Conservation (phyloP, 2,888 invertebrate genomes). For the Steinernema hermaphroditum region DNA sequence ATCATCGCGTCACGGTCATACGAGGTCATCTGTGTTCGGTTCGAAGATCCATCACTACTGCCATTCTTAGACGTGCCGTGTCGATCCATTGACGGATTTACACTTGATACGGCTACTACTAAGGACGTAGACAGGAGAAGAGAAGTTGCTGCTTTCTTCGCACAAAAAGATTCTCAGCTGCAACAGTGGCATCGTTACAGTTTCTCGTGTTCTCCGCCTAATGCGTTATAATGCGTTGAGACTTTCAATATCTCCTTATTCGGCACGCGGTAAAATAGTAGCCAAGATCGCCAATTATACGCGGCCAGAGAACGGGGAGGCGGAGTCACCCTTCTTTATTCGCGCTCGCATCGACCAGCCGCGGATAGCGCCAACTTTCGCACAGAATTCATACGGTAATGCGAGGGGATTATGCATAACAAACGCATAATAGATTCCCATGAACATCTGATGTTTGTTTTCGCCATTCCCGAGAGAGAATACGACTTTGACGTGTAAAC, state of each 20-base stretch:
- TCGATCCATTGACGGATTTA: slow-evolving; percentile 14
- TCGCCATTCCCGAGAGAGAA: no score
- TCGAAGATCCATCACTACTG: slow-evolving; percentile 11
- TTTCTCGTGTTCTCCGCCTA: neutral
- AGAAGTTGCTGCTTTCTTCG: neutral
- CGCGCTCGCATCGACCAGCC: slow-evolving; percentile 24
- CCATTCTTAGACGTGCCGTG: neutral
- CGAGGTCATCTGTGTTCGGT: neutral
- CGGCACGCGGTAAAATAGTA: slow-evolving; percentile 15
- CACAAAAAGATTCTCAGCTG: neutral
- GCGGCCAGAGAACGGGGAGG: slow-evolving; percentile 1
- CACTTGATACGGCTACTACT: neutral
- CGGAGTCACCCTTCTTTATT: slow-evolving; percentile 13
- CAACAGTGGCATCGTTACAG: neutral
- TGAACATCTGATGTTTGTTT: no score
- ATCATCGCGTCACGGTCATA: slow-evolving; percentile 43
- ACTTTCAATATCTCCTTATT: neutral
- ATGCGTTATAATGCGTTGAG: neutral
- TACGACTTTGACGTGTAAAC: neutral
- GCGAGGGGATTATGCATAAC: neutral
- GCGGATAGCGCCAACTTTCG: slow-evolving; percentile 12
- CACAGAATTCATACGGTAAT: slow-evolving; percentile 15
- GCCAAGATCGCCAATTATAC: slow-evolving; percentile 18
- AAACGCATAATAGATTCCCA: neutral
- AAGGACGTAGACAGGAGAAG: neutral